A percentile compares a stretch with the other conserved stretches of the same genome.
Conservation (phyloP, 2,888 invertebrate genomes). For the Sepioteuthis lessoniana region DNA sequence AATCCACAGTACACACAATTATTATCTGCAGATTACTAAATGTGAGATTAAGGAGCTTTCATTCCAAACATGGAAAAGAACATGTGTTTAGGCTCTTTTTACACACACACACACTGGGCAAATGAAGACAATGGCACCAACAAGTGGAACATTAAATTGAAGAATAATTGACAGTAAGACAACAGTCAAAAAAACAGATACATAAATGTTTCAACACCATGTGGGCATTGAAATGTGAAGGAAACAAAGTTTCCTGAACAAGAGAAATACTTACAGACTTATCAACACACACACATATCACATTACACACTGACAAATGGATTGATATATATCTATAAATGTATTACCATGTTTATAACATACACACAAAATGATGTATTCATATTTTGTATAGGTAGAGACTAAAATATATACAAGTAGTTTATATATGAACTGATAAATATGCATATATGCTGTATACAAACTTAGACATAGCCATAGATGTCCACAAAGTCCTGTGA, state of each 20-base stretch:
- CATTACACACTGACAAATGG: neutral
- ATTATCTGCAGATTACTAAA: neutral
- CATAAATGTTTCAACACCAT: neutral
- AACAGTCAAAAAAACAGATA: neutral
- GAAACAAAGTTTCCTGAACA: neutral
- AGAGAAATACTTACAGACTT: neutral
- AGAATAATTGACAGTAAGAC: neutral
- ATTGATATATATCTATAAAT: neutral
- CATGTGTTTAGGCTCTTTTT: neutral
- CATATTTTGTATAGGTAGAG: no score
- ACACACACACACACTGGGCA: neutral
- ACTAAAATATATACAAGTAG: neutral
- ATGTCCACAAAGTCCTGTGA: neutral
- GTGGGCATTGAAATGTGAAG: neutral
- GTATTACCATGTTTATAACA: neutral
- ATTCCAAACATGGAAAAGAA: no score
- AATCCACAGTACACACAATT: neutral
- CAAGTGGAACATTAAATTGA: neutral
- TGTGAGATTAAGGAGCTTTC: neutral
- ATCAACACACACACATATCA: neutral
- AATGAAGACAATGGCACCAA: neutral
- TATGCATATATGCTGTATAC: neutral
- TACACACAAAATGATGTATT: no score
- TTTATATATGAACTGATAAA: neutral
- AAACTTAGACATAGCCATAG: neutral